Evolutionary conservation across 2,888 invertebrate genomes (phyloP), one percentile per base, ranked within the genome.

Genomic region (Epicampocera succincta): DNA sequence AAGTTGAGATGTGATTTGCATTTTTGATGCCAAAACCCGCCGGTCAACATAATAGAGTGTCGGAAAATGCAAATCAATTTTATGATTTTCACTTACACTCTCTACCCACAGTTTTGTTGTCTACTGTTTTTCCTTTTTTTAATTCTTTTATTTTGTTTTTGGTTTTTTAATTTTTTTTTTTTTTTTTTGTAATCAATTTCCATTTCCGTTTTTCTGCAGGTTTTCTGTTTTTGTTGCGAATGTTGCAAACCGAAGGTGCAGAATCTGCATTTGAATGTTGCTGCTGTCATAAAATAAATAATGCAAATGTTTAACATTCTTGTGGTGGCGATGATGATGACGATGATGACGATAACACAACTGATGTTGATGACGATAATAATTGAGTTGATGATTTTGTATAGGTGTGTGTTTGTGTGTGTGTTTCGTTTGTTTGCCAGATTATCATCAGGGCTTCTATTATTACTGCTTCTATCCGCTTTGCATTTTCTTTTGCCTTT

Each of bases 251-350:
- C 74, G 71, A 82, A 78, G 82, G 82, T 78, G 78, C 61, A 75
- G 61, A 81, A 81, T 81, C 79, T 84, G 84, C 79, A 81, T 84
- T 84, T 84, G 75, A 84, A 79, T 84, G 79, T 81, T 73, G 40
- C 68, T 60, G 46, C 40, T 73, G 75, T 61, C 46, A 44, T 74
- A 56, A n/a, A 60, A 66, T 79, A 79, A 73, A 72, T 79, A 79
- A 79, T 79, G 79, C 56, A 65, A 76, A 73, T 74, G 73, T 74
- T 56, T 66, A 40, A 40, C 25, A 66, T 66, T 74, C 42, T 65
- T 63, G 52, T 65, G 66, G 19, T 63, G 69, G 33, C 46, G 54
- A 56, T 3, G 69, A 58, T 56, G 15, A 38, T 25, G 21, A 17
- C 25, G n/a, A 12, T 42, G 11, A 12, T 29, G 44, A 44, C 54